Base-by-base conservation (phyloP, 37 sponge, comb jelly and placozoan species). In the Haliclona indistincta region DNA sequence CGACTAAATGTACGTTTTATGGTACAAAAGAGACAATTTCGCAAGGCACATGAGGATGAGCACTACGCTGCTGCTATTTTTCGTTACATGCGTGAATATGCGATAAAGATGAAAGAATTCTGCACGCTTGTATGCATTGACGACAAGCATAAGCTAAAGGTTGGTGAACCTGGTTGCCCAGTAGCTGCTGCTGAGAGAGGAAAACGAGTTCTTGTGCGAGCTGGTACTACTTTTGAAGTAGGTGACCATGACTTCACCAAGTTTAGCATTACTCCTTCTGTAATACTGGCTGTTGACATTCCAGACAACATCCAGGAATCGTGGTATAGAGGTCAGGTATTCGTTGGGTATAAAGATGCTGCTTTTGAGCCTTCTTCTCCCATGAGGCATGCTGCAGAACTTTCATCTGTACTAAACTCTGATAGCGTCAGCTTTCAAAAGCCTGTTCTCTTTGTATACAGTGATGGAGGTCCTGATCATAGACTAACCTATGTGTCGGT, bases 391-490 rank as follows among this genome's bases (percentile, higher is more conserved):
- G 34, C 45, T 3, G 11, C 65, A n/a, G 81, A 81, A 40, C 65
- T 81, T 0, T 25, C 38, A 38, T 13, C 5, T 10, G 4, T 74
- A 23, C 42, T 81, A 35, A 11, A 30, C 11, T 5, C 26, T 22
- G n/a, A 56, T 22, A 1, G 20, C 0, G n/a, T 15, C 51, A n/a
- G n/a, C n/a, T n/a, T n/a, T n/a, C n/a, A n/a, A n/a, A 64, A 55
- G 22, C 45, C 72, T 22, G 63, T 88, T 35, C 54, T 87, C 39
- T 71, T 71, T 58, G 32, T 87, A 34, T 87, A 81, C 61, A 37
- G 71, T 1, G 71, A 86, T 75, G 81, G 87, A 33, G 82, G 82
- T 28, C 88, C 88, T 29, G 88, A 87, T 41, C 86, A 79, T 42
- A 34, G 87, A 2, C 55, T 74, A 4, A 79, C 87, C 7, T 79